Evolutionary conservation across 2,888 invertebrate species (phyloP), one percentile per base, ranked within the genome.

Genomic region (Strigamia crassipes): DNA sequence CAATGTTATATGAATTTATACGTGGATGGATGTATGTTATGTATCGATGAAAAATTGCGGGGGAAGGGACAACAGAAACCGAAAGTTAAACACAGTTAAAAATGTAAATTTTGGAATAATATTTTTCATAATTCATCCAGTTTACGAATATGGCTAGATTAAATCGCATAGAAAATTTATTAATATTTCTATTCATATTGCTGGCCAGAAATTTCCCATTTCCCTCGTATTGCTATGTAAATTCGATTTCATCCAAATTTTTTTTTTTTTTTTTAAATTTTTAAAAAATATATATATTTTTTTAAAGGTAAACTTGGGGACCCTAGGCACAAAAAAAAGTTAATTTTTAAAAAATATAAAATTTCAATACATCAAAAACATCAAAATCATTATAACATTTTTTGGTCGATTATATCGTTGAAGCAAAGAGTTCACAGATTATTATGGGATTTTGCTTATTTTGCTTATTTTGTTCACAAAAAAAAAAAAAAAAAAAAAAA

Each of bases 181-280:
- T 51, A 51, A 51, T 51, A 51, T 51, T 51, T 51, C n/a, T 51
- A 51, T n/a, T 51, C 51, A 51, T 51, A 51, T 51, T 51, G 51
- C 51, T 51, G 51, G 51, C 51, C 51, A 51, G 18, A 51, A 51
- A 51, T 51, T 51, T 51, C 18, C 51, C n/a, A 51, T n/a, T n/a
- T 51, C 18, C 51, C 18, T 51, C 18, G n/a, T 51, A 51, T 51
- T 51, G 51, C 51, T 51, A 51, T 51, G 51, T 51, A 51, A 51
- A 51, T 51, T 51, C 51, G 51, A 51, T 51, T 51, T 51, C 51
- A 51, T 51, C 51, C 18, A n/a, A 6, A n/a, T 51, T 51, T 51
- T 51, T 51, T 51, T 12, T 10, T 46, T 46, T 46, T 46, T n/a
- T n/a, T n/a, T n/a, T n/a, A n/a, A n/a, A n/a, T n/a, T n/a, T 34